These are phyloP conservation scores for Drosophila neotestacea DNA, from an alignment of 2,888 invertebrate species.

Conservation along the genomic window DNA sequence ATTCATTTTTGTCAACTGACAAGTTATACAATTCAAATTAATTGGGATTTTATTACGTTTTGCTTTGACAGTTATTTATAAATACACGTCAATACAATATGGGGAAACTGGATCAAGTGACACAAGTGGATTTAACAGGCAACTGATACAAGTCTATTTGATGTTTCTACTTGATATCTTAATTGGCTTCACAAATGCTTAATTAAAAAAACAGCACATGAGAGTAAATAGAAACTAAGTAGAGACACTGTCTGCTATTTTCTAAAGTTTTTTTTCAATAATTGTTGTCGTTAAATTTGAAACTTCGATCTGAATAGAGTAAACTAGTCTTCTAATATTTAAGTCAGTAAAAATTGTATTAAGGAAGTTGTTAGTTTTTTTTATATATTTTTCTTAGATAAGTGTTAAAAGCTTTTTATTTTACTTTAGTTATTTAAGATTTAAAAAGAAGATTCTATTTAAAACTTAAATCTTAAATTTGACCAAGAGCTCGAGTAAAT, in stretches of 20 bases:
- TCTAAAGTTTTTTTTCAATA: neutral
- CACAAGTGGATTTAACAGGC: constrained; percentile 20
- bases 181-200: constrained; percentile 16
- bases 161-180: constrained; percentile 1
- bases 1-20: neutral
- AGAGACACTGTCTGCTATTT: neutral
- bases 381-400: too few relatives aligned
- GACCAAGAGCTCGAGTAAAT: too few relatives aligned
- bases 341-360: too few relatives aligned
- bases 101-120: constrained; percentile 9
- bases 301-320: too few relatives aligned
- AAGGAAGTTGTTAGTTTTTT: too few relatives aligned
- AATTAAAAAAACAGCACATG: neutral
- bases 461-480: too few relatives aligned
- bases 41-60: constrained; percentile 42
- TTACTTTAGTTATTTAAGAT: too few relatives aligned
- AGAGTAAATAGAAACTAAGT: too few relatives aligned
- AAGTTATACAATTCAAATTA: constrained; percentile 50
- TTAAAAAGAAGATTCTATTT: too few relatives aligned
- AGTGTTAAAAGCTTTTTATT: too few relatives aligned
- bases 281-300: neutral
- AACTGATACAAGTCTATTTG: constrained; percentile 22
- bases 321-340: too few relatives aligned
- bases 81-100: neutral
- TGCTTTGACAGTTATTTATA: constrained; percentile 29